phyloP scores from a whole-genome alignment of 2,113 vertebrate genomes.

The Corapipo altera region DNA sequence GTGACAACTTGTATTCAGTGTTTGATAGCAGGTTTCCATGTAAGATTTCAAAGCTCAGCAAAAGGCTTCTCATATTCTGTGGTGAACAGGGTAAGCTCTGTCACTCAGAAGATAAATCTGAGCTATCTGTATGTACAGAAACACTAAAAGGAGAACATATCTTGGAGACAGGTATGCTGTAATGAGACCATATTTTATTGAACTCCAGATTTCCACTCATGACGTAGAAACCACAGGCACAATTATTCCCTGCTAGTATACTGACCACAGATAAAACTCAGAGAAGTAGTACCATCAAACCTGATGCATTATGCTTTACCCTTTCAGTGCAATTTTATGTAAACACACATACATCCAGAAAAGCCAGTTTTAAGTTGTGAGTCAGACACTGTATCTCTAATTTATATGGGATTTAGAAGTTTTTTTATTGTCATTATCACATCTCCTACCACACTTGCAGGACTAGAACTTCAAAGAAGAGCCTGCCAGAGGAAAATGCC shows the following conservation, averaged over 20 bases:
- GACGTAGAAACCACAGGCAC: constrained; percentile 66
- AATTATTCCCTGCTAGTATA: constrained; percentile 52
- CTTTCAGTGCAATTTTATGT: not conserved
- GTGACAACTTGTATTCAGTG: not conserved
- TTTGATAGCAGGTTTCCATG: not conserved
- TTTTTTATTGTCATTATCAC: not conserved
- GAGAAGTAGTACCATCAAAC: constrained; percentile 13
- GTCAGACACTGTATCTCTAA: not conserved
- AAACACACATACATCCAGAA: not conserved
- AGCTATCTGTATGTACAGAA: constrained; percentile 28
- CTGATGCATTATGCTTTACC: not conserved
- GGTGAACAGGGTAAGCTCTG: not conserved
- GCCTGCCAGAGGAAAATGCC: constrained; percentile 35
- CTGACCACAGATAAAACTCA: constrained; percentile 60
- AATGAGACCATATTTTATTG: constrained; percentile 57
- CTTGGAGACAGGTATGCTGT: constrained; percentile 59
- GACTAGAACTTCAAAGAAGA: constrained; percentile 48
- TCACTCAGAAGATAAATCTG: constrained; percentile 8
- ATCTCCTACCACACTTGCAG: not conserved
- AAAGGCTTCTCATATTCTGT: not conserved
- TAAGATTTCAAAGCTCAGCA: constrained; percentile 10
- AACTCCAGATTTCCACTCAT: constrained; percentile 58
- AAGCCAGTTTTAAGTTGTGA: not conserved
- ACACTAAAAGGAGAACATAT: constrained; percentile 45
- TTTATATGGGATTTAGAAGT: not conserved